Evolutionary conservation across 2,113 vertebrate genomes (phyloP).

Genomic region (Lagenorhynchus albirostris): DNA sequence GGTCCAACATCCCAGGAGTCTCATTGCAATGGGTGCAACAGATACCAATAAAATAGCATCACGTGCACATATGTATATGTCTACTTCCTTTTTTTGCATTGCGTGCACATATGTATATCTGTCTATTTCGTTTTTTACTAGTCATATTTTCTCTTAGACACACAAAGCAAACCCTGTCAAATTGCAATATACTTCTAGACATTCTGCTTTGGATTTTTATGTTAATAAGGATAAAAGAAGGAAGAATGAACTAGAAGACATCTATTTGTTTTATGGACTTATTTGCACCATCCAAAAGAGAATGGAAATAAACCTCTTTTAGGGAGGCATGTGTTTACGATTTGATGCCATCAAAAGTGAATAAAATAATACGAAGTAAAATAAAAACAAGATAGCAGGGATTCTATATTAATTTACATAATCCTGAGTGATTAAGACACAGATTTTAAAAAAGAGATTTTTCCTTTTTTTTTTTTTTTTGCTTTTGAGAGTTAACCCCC

Average conservation of each 20-base stretch:
- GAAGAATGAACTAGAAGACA: background rate
- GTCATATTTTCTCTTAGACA: slow-evolving; percentile 29
- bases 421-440: background rate
- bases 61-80: background rate
- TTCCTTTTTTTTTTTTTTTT: background rate
- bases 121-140: background rate
- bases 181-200: background rate
- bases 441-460: background rate
- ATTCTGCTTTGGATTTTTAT: slow-evolving; percentile 33
- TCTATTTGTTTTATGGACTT: slow-evolving; percentile 1
- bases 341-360: background rate
- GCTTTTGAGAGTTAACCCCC: background rate
- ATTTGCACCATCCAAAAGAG: slow-evolving; percentile 1
- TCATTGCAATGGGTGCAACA: background rate
- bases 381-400: background rate
- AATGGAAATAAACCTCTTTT: background rate
- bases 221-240: slow-evolving; percentile 37
- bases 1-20: background rate
- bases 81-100: background rate
- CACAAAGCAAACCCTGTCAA: slow-evolving; percentile 41
- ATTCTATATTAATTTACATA: background rate
- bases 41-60: slow-evolving; percentile 19
- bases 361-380: background rate
- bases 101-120: background rate
- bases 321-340: background rate